Base-by-base conservation (phyloP, 2,888 invertebrate genomes). In the Alloplasta piceator region DNA sequence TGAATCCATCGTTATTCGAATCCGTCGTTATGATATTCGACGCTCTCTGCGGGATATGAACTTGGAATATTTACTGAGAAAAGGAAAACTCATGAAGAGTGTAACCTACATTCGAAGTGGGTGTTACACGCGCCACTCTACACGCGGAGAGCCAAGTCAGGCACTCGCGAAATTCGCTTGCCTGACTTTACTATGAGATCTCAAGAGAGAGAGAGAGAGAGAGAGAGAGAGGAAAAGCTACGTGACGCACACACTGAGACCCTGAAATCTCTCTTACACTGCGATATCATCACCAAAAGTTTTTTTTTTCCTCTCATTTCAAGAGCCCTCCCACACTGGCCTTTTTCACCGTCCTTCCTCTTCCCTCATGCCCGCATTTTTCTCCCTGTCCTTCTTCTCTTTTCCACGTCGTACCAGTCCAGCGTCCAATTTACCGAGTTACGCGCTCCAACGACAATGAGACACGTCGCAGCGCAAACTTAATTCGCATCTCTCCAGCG, bases 161-260 rank as follows among this genome's bases (percentile, higher is more conserved):
- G 79, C 68, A 77, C 73, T 64, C 60, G 73, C 66, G 39, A 77
- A 82, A 82, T 82, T 80, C 80, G 76, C 82, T 76, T 76, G 58
- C 77, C 56, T 82, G 80, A 67, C 68, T 82, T 73, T 73, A 80
- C 73, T 64, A 73, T 64, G 76, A 76, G 70, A 60, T 78, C 77
- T 72, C 71, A 60, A 64, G 38, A 58, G 71, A 7, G 39, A 56
- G 73, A 56, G 43, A 38, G 60, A 38, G n/a, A n/a, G n/a, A 50
- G 64, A 50, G 48, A 6, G 43, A n/a, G 39, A 50, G 43, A 61
- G 26, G 64, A 38, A 64, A 43, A 43, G 50, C 52, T 68, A 76
- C 76, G 76, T 76, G 76, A 76, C 76, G 76, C 61, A 70, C 68
- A 46, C 39, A 55, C 52, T 55, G 61, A 76, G 76, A 46, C 66